Percentiles rank a stretch among this genome's conserved stretches.
Evolutionary conservation across 2,113 vertebrate species (phyloP).

Genomic region (Centrocercus urophasianus): DNA sequence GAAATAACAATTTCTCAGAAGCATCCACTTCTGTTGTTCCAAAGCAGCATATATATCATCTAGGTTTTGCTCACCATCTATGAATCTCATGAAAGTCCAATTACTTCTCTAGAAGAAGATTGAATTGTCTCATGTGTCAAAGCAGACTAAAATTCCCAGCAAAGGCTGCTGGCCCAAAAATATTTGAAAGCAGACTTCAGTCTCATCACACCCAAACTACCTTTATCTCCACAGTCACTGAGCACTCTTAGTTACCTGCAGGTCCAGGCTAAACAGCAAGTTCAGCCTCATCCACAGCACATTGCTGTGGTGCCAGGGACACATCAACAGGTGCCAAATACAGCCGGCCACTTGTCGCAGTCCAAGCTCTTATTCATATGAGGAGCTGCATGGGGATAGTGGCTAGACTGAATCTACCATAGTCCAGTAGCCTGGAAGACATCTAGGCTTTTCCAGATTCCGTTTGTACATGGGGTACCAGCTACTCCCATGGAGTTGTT

Average conservation of each 20-base stretch:
- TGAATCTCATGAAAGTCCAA: background rate
- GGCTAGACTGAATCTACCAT: background rate
- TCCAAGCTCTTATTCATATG: background rate
- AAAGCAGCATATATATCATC: constrained; percentile 4
- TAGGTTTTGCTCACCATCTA: background rate
- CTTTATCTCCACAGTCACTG: background rate
- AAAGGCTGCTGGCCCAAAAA: background rate
- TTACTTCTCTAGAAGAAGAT: background rate
- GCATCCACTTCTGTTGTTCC: constrained; percentile 24
- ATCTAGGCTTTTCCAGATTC: background rate
- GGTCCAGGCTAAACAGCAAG: background rate
- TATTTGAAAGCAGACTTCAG: background rate
- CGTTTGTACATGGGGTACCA: background rate
- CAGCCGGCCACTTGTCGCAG: rapidly evolving
- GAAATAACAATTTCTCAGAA: constrained; percentile 6
- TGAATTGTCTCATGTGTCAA: background rate
- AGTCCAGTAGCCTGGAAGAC: background rate
- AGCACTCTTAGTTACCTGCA: background rate
- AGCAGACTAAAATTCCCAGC: background rate
- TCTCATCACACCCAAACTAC: background rate
- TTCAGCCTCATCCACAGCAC: background rate
- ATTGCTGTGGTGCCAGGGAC: rapidly evolving
- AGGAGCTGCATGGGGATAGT: rapidly evolving
- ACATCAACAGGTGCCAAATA: background rate
- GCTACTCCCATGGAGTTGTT: background rate